Conservation (phyloP, 2,797 vertebrate genomes). For the Anguilla megastoma region DNA sequence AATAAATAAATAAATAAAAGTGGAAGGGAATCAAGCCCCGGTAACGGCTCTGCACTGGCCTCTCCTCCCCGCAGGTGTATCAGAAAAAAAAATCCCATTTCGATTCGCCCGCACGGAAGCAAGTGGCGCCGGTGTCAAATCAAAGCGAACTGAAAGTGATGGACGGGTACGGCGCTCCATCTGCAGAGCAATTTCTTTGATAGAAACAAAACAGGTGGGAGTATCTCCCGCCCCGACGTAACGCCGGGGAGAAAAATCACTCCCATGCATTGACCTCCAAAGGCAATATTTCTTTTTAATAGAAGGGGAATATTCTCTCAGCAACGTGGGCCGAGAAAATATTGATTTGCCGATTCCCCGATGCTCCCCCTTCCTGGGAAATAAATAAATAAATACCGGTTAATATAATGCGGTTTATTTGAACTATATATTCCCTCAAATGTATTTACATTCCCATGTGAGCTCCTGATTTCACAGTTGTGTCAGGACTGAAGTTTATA, state of each 20-base stretch:
- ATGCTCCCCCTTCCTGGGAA: constrained; percentile 13
- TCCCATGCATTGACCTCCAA: background rate
- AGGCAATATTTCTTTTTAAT: constrained; percentile 23
- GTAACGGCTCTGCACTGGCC: constrained; percentile 23
- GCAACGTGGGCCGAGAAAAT: constrained; percentile 18
- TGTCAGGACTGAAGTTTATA: constrained; percentile 18
- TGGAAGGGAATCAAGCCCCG: constrained; percentile 41
- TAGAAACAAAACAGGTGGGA: constrained; percentile 2
- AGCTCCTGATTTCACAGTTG: constrained; percentile 21
- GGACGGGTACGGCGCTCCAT: background rate
- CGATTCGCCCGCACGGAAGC: background rate
- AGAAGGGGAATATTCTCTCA: constrained; percentile 22
- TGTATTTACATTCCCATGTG: constrained; percentile 18
- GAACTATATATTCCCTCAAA: constrained; percentile 28
- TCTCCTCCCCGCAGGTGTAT: background rate
- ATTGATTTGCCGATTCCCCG: constrained; percentile 40
- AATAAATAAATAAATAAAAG: constrained; percentile 54
- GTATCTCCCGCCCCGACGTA: background rate
- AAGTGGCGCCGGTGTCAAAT: background rate
- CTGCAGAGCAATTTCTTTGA: background rate
- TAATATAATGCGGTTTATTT: constrained; percentile 39
- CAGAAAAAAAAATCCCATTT: constrained; percentile 26
- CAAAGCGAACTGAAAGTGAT: background rate
- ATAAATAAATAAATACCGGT: constrained; percentile 24
- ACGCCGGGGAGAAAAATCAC: background rate